Evolutionary conservation across 1,140 invertebrate species (phyloP), one percentile per base, ranked within the genome.

Genomic region (Agrypnia vestita): DNA sequence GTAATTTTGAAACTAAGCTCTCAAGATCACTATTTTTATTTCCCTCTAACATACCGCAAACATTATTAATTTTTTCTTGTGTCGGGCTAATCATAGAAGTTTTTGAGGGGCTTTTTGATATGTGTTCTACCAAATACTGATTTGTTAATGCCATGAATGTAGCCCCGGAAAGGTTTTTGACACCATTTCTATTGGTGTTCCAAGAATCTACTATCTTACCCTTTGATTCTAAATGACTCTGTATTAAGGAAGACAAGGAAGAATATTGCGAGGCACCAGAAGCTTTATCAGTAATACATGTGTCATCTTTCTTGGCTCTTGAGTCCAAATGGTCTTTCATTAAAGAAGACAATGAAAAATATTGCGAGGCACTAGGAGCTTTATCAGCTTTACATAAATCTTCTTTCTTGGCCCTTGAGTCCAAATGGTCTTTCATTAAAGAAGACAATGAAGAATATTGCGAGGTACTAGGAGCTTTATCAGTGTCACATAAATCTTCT

Each of bases 51-150:
- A 53, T 71, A 35, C 49, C 49, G 11, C 46, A 71, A 71, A 71
- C 49, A 25, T 71, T 71, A 51, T 46, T 46, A 71, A 71, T 71
- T 21, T 35, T 71, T 49, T 46, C 67, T 51, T 49, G 46, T 12
- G 67, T 19, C 10, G 46, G 67, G n/a, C 21, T 71, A 9, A 71
- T 10, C 19, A n/a, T 64, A 17, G 51, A 25, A 49, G 25, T 71
- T 4, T 71, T 51, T 21, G 67, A 71, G 9, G 67, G 67, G 19
- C 67, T 71, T 51, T 71, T 71, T 19, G 67, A 71, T n/a, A 71
- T 11, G 21, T 71, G 67, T 8, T 15, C 49, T 15, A 15, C 46
- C 10, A 71, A 12, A 47, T 49, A 71, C 13, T 71, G 62, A 43
- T 67, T 67, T 13, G 62, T 35, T 13, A 67, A 67, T 13, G 25